These are phyloP conservation scores for Tachysurus fulvidraco DNA, from an alignment of 2,113 vertebrate genomes.

Conservation along the genomic window DNA sequence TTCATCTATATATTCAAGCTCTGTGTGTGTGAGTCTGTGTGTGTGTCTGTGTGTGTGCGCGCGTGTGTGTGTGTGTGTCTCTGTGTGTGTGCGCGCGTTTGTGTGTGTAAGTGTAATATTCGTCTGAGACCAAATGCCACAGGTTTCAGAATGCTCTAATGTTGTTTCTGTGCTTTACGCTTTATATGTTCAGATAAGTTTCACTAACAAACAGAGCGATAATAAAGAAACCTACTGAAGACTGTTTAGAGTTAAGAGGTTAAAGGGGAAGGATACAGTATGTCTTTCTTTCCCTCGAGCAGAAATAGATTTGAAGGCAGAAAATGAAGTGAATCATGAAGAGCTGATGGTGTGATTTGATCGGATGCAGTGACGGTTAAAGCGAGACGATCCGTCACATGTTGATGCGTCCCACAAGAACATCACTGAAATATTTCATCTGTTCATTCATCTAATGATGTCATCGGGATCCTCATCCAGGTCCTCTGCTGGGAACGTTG, in stretches of 20 bases:
- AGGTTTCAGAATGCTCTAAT: constrained; percentile 29
- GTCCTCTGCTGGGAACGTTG: too few relatives aligned
- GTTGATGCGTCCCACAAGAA: neutral
- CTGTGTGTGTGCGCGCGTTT: neutral
- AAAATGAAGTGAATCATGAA: neutral
- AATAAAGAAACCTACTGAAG: neutral
- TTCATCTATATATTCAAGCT: constrained; percentile 27
- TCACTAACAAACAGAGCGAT: neutral
- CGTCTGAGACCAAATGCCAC: constrained; percentile 9
- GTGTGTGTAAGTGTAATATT: constrained; percentile 16
- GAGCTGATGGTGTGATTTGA: neutral
- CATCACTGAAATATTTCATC: neutral
- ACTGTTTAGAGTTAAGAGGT: neutral
- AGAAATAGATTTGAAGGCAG: neutral
- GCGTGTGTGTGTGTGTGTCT: constrained; percentile 36
- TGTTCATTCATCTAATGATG: too few relatives aligned
- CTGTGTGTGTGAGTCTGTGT: constrained; percentile 35
- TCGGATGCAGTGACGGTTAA: neutral
- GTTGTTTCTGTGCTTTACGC: constrained; percentile 2
- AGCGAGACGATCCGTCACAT: neutral
- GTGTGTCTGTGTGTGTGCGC: constrained; percentile 41
- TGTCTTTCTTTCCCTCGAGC: neutral
- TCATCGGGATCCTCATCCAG: too few relatives aligned
- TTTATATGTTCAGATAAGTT: neutral
- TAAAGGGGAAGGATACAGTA: neutral